These are phyloP conservation scores for Hydractinia echinata DNA, from an alignment of 30 jellyfish, hydroid and myxozoan species.

Conservation along the genomic window DNA sequence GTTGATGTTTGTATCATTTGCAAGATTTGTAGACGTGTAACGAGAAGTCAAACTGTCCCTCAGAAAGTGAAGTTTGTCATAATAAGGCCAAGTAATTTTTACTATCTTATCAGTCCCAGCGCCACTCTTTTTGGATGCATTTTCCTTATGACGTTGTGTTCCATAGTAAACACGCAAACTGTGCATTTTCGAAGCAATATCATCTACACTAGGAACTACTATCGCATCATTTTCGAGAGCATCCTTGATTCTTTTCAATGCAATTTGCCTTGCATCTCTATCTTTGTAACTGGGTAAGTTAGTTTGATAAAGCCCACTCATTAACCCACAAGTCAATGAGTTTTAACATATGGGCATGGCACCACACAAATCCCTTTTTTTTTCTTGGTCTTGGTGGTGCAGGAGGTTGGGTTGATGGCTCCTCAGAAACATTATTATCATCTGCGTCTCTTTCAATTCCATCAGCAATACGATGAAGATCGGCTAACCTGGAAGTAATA, in stretches of 20 bases:
- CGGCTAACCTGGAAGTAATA: no score
- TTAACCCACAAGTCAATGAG: not conserved
- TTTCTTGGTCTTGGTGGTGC: no score
- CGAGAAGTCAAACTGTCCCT: constrained; percentile 2
- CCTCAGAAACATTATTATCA: no score
- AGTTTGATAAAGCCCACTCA: not conserved
- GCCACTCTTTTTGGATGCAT: not conserved
- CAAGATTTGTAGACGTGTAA: not conserved
- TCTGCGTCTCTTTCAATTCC: no score
- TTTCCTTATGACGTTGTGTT: not conserved
- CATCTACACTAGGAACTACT: not conserved
- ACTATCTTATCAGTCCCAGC: not conserved
- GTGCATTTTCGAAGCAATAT: not conserved
- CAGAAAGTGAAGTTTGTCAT: not conserved
- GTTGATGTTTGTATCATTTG: no score
- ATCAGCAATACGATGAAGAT: no score
- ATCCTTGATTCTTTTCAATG: not conserved
- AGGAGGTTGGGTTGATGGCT: no score
- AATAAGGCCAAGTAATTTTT: not conserved
- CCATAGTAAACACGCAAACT: not conserved
- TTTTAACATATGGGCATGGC: no score
- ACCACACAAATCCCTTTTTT: no score
- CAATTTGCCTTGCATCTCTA: not conserved
- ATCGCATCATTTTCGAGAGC: not conserved
- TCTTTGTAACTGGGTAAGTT: not conserved